Evolutionary conservation across 2,888 invertebrate species (phyloP).

Genomic region (Chymomyza amoena): DNA sequence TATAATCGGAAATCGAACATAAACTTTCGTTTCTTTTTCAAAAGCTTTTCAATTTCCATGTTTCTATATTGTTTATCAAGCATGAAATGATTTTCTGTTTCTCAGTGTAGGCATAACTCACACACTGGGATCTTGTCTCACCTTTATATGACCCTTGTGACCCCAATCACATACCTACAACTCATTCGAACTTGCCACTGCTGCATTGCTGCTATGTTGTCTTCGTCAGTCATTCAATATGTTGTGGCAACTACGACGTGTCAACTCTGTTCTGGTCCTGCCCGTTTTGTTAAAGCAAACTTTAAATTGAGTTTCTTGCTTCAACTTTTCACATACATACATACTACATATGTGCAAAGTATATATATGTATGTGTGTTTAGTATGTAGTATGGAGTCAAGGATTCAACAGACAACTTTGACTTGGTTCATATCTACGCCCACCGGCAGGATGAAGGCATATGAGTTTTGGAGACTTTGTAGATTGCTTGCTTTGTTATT

Average conservation of each 20-base stretch:
- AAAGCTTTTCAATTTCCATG: neutral
- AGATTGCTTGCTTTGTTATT: constrained; percentile 21
- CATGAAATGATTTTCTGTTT: neutral
- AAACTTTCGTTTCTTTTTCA: no score
- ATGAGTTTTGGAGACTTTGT: neutral
- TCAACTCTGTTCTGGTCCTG: neutral
- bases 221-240: constrained; percentile 3
- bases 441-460: neutral
- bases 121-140: neutral
- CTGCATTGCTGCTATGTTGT: neutral
- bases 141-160: constrained; percentile 10
- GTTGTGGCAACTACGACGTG: neutral
- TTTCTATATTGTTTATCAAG: no score
- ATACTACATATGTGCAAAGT: neutral
- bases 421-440: neutral
- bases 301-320: constrained; percentile 15
- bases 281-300: neutral
- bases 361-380: neutral
- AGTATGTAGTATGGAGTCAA: neutral
- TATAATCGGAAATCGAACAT: no score
- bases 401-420: constrained; percentile 9
- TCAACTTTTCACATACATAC: neutral
- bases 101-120: neutral
- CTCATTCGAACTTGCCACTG: neutral
- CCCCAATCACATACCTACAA: neutral